These are phyloP conservation scores for Pristionchus pacificus DNA, from an alignment of 1,140 invertebrate genomes.

Conservation along the genomic window DNA sequence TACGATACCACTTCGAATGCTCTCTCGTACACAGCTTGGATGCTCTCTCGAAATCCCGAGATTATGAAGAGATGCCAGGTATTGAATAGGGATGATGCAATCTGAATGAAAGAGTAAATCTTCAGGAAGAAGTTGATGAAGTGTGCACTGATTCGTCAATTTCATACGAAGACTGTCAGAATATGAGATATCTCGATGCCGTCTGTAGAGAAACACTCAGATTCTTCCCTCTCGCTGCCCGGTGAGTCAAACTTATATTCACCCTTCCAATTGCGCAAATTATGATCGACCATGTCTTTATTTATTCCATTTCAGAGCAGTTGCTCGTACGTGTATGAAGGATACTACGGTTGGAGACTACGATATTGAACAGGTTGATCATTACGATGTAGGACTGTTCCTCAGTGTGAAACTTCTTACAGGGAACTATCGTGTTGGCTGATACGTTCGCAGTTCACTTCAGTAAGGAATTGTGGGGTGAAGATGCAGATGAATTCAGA, in stretches of 20 bases:
- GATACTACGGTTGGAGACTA: constrained; percentile 42
- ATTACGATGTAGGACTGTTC: too few relatives aligned
- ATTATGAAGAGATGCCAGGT: constrained; percentile 58
- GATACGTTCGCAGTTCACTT: constrained; percentile 48
- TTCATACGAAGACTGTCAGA: constrained; percentile 20
- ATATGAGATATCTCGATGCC: constrained; percentile 58
- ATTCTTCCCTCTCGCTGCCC: constrained; percentile 55
- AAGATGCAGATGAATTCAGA: too few relatives aligned
- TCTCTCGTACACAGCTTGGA: constrained; percentile 56
- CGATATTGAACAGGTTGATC: constrained; percentile 42
- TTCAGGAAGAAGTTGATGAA: constrained; percentile 56
- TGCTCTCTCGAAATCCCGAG: constrained; percentile 58
- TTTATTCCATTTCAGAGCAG: constrained; percentile 18
- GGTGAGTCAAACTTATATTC: constrained; percentile 20
- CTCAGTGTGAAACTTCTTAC: too few relatives aligned
- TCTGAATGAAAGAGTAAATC: too few relatives aligned
- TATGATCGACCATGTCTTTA: too few relatives aligned
- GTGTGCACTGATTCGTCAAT: constrained; percentile 17
- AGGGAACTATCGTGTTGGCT: constrained; percentile 44
- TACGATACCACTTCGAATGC: constrained; percentile 59
- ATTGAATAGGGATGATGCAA: too few relatives aligned
- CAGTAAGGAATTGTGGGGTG: constrained; percentile 51
- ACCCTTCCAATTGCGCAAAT: too few relatives aligned
- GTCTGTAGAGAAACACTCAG: constrained; percentile 59
- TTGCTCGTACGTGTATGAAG: constrained; percentile 25